phyloP scores from a whole-genome alignment of 2,797 vertebrate genomes.

The Gadopsis marmoratus region DNA sequence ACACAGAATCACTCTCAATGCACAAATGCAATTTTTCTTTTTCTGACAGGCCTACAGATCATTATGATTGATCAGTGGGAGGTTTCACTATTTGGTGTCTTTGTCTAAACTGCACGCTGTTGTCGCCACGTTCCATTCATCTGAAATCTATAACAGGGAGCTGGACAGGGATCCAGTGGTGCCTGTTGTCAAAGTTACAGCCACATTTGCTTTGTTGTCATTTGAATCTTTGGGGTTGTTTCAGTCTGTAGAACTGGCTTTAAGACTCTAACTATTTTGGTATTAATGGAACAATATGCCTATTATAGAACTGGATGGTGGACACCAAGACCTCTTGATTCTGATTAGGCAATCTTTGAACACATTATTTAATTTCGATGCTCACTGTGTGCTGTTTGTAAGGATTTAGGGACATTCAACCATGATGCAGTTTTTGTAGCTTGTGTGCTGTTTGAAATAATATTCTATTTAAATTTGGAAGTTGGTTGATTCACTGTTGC shows the following conservation, averaged over 20 bases:
- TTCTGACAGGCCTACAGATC: constrained; percentile 46
- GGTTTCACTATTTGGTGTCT: constrained; percentile 43
- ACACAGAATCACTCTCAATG: neutral
- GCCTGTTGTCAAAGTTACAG: neutral
- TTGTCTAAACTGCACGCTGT: constrained; percentile 24
- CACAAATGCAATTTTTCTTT: neutral
- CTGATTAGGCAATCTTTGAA: neutral
- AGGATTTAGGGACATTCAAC: neutral
- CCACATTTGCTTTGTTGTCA: constrained; percentile 5
- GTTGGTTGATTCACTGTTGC: neutral
- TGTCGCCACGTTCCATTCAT: constrained; percentile 30
- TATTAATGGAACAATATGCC: neutral
- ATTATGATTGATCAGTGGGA: constrained; percentile 69
- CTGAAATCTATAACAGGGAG: constrained; percentile 40
- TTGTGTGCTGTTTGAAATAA: neutral
- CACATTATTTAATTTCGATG: neutral
- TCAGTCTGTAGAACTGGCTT: neutral
- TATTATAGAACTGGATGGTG: neutral
- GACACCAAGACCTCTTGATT: neutral
- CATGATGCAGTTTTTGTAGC: neutral
- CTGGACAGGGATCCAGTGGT: constrained; percentile 31
- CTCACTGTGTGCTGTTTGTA: neutral
- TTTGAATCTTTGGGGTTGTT: constrained; percentile 2
- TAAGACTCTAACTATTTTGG: neutral
- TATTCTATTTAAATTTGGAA: neutral